Conservation (phyloP, 2,888 invertebrate genomes). For the Euproctis similis region DNA sequence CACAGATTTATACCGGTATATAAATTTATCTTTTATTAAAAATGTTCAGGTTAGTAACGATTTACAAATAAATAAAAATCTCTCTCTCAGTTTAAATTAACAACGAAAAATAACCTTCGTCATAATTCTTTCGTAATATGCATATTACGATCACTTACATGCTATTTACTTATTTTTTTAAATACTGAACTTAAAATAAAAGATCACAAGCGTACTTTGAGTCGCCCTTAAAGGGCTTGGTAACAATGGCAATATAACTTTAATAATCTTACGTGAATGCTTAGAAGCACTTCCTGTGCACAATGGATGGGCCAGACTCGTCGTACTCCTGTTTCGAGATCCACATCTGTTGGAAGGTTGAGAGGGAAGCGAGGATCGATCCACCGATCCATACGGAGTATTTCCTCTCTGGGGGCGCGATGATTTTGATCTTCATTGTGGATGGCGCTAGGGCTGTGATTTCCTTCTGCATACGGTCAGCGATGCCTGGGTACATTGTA, state of each 20-base stretch:
- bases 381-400: slow-evolving; percentile 98
- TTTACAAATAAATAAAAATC: slow-evolving; percentile 71
- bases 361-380: slow-evolving; percentile 92
- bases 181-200: slow-evolving; percentile 70
- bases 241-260: slow-evolving; percentile 69
- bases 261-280: slow-evolving; percentile 62
- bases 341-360: slow-evolving; percentile 98
- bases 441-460: slow-evolving; percentile 93
- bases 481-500: slow-evolving; percentile 97
- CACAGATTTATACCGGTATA: slow-evolving; percentile 64
- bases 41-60: slow-evolving; percentile 64
- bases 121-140: slow-evolving; percentile 69
- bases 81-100: slow-evolving; percentile 67
- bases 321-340: slow-evolving; percentile 98
- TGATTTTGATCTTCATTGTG: slow-evolving; percentile 96
- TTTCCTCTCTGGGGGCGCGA: slow-evolving; percentile 95
- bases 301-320: slow-evolving; percentile 95
- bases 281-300: slow-evolving; percentile 92
- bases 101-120: slow-evolving; percentile 43
- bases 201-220: slow-evolving; percentile 74
- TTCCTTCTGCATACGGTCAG: slow-evolving; percentile 95
- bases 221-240: slow-evolving; percentile 61
- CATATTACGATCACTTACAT: slow-evolving; percentile 74
- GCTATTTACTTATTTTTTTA: slow-evolving; percentile 71
- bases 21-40: slow-evolving; percentile 70